These are phyloP conservation scores for Grus americana DNA, from an alignment of 2,113 vertebrate genomes.

Conservation along the genomic window DNA sequence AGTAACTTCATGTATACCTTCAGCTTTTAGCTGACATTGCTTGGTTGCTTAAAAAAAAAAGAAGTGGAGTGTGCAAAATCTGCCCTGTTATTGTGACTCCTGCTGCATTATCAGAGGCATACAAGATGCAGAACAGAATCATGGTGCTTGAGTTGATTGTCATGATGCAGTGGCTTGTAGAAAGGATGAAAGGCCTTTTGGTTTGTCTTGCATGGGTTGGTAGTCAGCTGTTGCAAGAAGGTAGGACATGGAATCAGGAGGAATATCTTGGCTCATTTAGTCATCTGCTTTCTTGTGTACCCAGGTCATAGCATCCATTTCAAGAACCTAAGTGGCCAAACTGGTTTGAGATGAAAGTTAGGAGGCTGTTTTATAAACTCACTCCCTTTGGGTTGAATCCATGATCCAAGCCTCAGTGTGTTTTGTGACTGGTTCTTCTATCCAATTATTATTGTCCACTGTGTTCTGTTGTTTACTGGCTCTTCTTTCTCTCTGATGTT, in stretches of 20 bases:
- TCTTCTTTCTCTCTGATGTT: neutral
- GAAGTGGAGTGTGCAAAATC: neutral
- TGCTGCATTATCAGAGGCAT: neutral
- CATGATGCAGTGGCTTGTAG: neutral
- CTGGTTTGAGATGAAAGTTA: neutral
- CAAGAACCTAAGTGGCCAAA: neutral
- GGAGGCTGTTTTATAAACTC: neutral
- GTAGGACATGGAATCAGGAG: neutral
- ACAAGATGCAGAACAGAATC: neutral
- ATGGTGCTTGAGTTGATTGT: neutral
- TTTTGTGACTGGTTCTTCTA: neutral
- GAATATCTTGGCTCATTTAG: neutral
- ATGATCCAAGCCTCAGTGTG: neutral
- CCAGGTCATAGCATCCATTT: neutral
- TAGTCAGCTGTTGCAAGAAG: neutral
- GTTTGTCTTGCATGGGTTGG: neutral
- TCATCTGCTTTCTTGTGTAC: neutral
- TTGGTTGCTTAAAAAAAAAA: neutral
- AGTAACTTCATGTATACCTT: neutral
- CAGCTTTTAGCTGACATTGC: conserved; percentile 4
- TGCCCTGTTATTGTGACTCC: neutral
- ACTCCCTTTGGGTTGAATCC: neutral
- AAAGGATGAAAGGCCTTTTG: neutral
- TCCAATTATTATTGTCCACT: neutral
- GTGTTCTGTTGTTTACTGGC: neutral